phyloP scores from a whole-genome alignment of 2,797 vertebrate species.

The Brachyalestes nurse region DNA sequence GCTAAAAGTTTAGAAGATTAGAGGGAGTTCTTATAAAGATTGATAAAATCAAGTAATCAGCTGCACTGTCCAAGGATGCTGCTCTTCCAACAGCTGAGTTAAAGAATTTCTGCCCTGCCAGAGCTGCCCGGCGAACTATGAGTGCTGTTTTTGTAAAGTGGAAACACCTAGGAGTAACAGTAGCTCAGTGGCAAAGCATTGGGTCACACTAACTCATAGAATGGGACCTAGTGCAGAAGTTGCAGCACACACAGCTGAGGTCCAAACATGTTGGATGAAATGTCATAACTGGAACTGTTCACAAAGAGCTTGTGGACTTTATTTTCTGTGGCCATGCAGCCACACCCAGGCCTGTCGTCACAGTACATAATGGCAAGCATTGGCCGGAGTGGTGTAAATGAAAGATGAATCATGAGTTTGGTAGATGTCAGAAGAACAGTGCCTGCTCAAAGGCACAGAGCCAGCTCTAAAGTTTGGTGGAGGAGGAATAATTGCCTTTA shows the following conservation, averaged over 20 bases:
- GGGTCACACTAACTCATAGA: neutral
- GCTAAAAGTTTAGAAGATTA: neutral
- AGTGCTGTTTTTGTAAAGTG: neutral
- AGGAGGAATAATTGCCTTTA: neutral
- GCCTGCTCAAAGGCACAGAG: neutral
- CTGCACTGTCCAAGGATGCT: neutral
- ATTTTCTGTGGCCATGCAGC: neutral
- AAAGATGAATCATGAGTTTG: no score
- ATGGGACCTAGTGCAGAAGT: neutral
- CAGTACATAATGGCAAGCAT: neutral
- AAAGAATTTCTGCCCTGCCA: neutral
- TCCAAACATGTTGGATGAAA: neutral
- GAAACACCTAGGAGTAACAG: neutral
- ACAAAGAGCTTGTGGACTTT: neutral
- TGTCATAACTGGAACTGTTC: no score
- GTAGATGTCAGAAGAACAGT: neutral
- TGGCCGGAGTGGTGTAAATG: neutral
- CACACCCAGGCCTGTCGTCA: neutral
- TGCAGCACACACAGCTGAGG: neutral
- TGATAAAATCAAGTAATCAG: neutral
- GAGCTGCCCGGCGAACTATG: neutral
- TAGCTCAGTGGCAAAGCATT: neutral
- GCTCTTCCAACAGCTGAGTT: no score
- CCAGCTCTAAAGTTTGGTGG: neutral
- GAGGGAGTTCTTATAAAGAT: neutral